phyloP scores from a whole-genome alignment of 1,140 invertebrate genomes.

The Teleogryllus occipitalis region DNA sequence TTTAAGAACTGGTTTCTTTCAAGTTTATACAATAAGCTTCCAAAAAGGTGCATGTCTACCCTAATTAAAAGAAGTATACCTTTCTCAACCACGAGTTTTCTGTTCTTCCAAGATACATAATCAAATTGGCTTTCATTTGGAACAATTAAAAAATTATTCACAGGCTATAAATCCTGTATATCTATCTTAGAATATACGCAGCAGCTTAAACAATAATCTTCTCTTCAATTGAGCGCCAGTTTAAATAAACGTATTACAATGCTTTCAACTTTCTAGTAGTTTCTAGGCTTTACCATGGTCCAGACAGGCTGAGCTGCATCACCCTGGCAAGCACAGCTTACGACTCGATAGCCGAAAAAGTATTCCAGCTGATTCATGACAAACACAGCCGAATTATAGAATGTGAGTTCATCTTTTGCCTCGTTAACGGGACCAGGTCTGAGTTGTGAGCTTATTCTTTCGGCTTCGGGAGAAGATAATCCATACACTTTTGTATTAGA shows the following conservation, averaged over 20 bases:
- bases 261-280: background rate
- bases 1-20: too few relatives aligned
- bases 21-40: too few relatives aligned
- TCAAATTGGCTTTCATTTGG: background rate
- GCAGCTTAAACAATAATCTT: background rate
- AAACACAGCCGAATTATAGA: slow-evolving; percentile 28
- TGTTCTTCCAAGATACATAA: background rate
- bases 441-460: slow-evolving; percentile 20
- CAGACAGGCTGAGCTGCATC: slow-evolving; percentile 25
- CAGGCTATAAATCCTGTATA: background rate
- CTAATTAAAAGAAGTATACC: too few relatives aligned
- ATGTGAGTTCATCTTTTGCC: slow-evolving; percentile 26
- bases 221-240: background rate
- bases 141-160: background rate
- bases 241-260: background rate
- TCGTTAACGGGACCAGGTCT: slow-evolving; percentile 24
- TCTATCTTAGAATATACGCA: background rate
- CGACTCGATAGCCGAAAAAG: slow-evolving; percentile 27
- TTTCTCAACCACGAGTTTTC: background rate
- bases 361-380: slow-evolving; percentile 30
- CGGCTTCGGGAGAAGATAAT: slow-evolving; percentile 22
- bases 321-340: slow-evolving; percentile 24
- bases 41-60: too few relatives aligned
- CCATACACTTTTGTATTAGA: slow-evolving; percentile 30
- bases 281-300: slow-evolving; percentile 24